Evolutionary conservation across 2,797 vertebrate species (phyloP).

Genomic region (Rhabdophis nuchalis): DNA sequence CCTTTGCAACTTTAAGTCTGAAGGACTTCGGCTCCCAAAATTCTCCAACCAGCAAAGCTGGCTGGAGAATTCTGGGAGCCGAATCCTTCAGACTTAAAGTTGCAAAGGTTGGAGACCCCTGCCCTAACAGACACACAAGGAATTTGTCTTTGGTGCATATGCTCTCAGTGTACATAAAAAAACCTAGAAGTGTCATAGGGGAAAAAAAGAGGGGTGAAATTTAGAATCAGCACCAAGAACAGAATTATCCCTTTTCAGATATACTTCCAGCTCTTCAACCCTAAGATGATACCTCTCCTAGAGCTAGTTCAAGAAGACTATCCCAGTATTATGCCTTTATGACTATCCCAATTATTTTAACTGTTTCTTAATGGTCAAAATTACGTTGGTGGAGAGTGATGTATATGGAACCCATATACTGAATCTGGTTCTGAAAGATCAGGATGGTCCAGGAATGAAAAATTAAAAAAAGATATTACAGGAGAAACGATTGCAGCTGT

Average conservation of each 20-base stretch:
- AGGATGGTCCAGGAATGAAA: neutral
- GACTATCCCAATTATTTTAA: neutral
- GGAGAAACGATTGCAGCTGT: neutral
- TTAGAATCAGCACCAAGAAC: neutral
- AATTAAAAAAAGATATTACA: neutral
- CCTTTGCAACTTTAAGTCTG: too few species aligned
- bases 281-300: neutral
- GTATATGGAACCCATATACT: neutral
- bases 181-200: neutral
- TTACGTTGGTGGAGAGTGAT: neutral
- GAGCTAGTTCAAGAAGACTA: neutral
- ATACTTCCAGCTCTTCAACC: neutral
- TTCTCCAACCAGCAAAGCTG: too few species aligned
- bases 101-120: too few species aligned
- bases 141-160: too few species aligned
- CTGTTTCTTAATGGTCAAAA: neutral
- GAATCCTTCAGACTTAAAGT: too few species aligned
- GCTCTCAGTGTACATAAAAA: too few species aligned
- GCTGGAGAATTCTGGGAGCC: too few species aligned
- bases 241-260: neutral
- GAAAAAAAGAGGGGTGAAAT: neutral
- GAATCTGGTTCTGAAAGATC: neutral
- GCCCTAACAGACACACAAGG: too few species aligned
- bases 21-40: too few species aligned
- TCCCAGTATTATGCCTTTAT: neutral